Base-by-base conservation (phyloP, 2,797 vertebrate genomes). In the Octomys mimax region DNA sequence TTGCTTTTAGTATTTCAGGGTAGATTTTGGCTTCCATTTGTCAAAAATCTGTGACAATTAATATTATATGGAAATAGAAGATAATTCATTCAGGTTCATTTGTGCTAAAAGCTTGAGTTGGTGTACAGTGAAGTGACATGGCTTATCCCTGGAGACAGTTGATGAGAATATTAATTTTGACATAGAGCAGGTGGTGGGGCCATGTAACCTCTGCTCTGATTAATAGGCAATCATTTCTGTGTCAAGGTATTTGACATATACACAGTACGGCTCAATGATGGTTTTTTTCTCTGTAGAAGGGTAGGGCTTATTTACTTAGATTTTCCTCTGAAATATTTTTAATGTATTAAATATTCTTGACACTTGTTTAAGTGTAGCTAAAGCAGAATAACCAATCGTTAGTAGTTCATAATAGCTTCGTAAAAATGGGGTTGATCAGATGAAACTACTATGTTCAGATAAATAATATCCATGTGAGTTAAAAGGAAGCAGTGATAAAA, bases 361-460 rank as follows among this genome's bases (percentile, higher is more conserved):
- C 7, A 68, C 83, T 36, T 70, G 87, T 92, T 98, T 97, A 89
- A 97, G 94, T 97, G 90, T 95, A 93, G 87, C 95, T 96, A 93
- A 96, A 96, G 54, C 19, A 54, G 73, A 89, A 95, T 49, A 97
- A 81, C 84, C 97, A 87, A 96, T 89, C 59, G 87, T 96, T 84
- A 97, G 96, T 26, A 71, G 59, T 95, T 86, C 77, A 66, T 96
- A 80, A 90, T 92, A 88, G 89, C 71, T 96, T 96, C 95, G 86
- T 95, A 94, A 96, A 97, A 97, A 95, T 94, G 78, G 70, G 96
- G 80, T 96, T 97, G 96, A 96, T 97, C 93, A 96, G 94, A 95
- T 75, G 91, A 91, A 31, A 87, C 85, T 94, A 79, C 62, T 97
- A 96, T 89, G 93, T 98, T 97, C 87, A 97, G 92, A 94, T 79